These are phyloP conservation scores for Scomber scombrus DNA, from an alignment of 2,113 vertebrate species.

Conservation along the genomic window DNA sequence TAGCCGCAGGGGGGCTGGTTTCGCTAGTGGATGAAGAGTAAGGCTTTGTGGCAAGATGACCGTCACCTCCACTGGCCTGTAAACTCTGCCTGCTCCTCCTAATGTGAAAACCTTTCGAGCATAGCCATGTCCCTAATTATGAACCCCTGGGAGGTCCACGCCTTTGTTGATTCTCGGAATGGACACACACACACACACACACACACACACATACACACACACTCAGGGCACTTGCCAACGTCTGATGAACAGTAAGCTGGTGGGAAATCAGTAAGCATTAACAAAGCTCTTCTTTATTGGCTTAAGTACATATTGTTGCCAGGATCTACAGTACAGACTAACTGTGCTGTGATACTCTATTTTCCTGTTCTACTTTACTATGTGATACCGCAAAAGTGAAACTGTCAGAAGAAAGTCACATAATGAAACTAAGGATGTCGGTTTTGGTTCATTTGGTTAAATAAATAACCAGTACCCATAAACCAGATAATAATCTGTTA, in stretches of 20 bases:
- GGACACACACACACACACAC: neutral
- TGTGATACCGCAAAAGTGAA: neutral
- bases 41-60: constrained; percentile 1
- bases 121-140: neutral
- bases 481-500: no score
- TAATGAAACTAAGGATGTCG: no score
- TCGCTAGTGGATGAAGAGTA: neutral
- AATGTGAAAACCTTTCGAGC: constrained; percentile 11
- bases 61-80: neutral
- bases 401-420: neutral
- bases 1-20: neutral
- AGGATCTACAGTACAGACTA: neutral
- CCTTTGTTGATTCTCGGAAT: constrained; percentile 47
- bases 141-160: constrained; percentile 17
- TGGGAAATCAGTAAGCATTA: constrained; percentile 12
- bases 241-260: neutral
- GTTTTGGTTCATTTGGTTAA: no score
- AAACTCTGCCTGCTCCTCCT: neutral
- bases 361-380: neutral
- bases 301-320: neutral
- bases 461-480: no score
- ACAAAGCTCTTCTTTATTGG: neutral
- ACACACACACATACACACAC: no score
- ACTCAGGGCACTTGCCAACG: constrained; percentile 10
- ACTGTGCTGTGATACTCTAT: neutral